Evolutionary conservation across 2,888 invertebrate species (phyloP), one percentile per base, ranked within the genome.

Genomic region (Troides helena): DNA sequence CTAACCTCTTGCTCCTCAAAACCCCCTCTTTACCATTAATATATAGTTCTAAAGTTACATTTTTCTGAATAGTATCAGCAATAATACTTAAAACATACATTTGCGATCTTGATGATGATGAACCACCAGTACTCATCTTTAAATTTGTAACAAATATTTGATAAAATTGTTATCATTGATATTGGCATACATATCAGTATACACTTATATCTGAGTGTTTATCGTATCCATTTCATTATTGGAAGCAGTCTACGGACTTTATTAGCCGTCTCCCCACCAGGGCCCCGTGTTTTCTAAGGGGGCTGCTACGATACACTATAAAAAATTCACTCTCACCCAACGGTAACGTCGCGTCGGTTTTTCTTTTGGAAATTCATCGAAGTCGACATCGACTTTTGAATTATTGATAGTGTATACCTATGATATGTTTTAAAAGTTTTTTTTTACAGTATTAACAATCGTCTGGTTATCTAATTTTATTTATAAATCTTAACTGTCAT

Each of bases 281-380:
- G 80, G 82, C 82, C 85, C 83, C 81, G 87, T 89, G 88, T 90
- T 90, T 88, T 86, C 85, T 81, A 85, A 85, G 89, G 89, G 80
- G 86, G 80, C 75, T 39, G 60, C 80, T 81, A 77, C 85, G 85
- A 85, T 80, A 81, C 73, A 73, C 79, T 76, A 91, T 91, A 91
- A 91, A 92, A 90, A 89, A 92, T 91, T 89, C 87, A 92, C 84
- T 75, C 79, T 77, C 77, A 75, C 77, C 77, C 76, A 76, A 81
- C 74, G 80, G 79, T 62, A 66, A 72, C 70, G 72, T 83, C 75
- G 79, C 82, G 75, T 82, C 83, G 83, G 83, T 83, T 87, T 87
- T 85, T 81, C 83, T 84, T 82, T 72, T 71, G 72, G 67, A 71
- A 74, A 72, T 61, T 72, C 73, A 67, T 65, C 68, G 58, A 73